Evolutionary conservation across 2,797 vertebrate genomes (phyloP).

Genomic region (Babyrousa celebensis): DNA sequence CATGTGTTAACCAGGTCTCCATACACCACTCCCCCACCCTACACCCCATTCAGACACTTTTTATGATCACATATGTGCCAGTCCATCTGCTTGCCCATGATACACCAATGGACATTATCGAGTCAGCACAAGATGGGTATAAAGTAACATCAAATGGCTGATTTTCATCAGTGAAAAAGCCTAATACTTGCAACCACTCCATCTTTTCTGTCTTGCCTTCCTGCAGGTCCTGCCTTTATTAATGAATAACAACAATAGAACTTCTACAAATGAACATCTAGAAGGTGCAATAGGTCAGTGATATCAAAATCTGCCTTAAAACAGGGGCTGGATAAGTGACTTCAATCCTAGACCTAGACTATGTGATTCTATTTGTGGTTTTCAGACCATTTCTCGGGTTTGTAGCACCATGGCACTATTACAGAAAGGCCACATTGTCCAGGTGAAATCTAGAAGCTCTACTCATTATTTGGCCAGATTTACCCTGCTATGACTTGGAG

Average conservation of each 20-base stretch:
- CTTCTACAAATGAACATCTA: conserved; percentile 3
- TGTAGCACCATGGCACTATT: background rate
- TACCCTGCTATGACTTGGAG: background rate
- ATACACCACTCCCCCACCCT: background rate
- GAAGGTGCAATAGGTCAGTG: background rate
- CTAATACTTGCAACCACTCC: background rate
- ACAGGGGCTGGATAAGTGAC: background rate
- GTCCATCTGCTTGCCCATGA: background rate
- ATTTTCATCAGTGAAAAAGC: background rate
- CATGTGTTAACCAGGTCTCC: background rate
- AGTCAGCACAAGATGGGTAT: background rate
- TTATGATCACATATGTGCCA: background rate
- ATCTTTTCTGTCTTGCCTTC: background rate
- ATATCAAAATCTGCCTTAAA: conserved; percentile 43
- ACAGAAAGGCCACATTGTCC: background rate
- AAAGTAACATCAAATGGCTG: background rate
- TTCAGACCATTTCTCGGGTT: background rate
- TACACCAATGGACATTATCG: background rate
- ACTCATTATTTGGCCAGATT: background rate
- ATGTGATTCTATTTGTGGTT: background rate
- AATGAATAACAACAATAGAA: background rate
- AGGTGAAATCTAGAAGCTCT: background rate
- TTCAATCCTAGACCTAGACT: conserved; percentile 27
- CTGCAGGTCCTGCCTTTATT: background rate
- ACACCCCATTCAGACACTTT: background rate